These are phyloP conservation scores for Masnerella sp. DNA, from an alignment of 2,888 invertebrate species.

Conservation along the genomic window DNA sequence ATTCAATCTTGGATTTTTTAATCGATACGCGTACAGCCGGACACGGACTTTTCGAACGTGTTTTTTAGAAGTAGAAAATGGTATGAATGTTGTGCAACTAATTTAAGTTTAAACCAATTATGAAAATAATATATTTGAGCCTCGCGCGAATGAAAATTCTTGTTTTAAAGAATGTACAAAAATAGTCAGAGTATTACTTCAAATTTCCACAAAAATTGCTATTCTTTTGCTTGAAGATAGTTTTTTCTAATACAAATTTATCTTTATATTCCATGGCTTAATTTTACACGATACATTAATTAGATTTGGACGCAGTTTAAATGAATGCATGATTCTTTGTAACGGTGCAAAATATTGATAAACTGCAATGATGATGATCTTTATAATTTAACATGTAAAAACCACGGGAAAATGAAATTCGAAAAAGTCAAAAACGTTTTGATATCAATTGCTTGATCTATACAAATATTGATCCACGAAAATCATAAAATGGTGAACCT, in stretches of 20 bases:
- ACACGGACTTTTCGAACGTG: slow-evolving; percentile 24
- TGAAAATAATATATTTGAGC: slow-evolving; percentile 26
- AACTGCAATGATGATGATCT: slow-evolving; percentile 16
- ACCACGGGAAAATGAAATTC: background rate
- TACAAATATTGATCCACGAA: background rate
- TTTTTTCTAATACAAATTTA: no score
- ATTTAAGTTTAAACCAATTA: background rate
- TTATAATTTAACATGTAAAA: slow-evolving; percentile 36
- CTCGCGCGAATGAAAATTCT: slow-evolving; percentile 44
- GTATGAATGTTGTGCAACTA: slow-evolving; percentile 24
- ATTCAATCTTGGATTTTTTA: slow-evolving; percentile 38
- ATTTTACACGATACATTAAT: slow-evolving; percentile 30
- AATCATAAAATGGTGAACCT: background rate
- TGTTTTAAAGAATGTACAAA: slow-evolving; percentile 42
- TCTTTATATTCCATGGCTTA: no score
- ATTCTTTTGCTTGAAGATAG: no score
- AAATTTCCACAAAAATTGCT: no score
- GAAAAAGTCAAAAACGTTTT: background rate
- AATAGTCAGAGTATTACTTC: no score
- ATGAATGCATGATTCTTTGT: slow-evolving; percentile 28
- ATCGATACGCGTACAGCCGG: slow-evolving; percentile 9
- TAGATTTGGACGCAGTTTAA: slow-evolving; percentile 13
- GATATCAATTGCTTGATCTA: background rate
- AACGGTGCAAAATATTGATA: slow-evolving; percentile 23
- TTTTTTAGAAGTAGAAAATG: slow-evolving; percentile 34